Percentiles rank a stretch among this genome's conserved stretches.
Conservation (phyloP, 2,113 vertebrate species). For the Paraplagusia blochii region DNA sequence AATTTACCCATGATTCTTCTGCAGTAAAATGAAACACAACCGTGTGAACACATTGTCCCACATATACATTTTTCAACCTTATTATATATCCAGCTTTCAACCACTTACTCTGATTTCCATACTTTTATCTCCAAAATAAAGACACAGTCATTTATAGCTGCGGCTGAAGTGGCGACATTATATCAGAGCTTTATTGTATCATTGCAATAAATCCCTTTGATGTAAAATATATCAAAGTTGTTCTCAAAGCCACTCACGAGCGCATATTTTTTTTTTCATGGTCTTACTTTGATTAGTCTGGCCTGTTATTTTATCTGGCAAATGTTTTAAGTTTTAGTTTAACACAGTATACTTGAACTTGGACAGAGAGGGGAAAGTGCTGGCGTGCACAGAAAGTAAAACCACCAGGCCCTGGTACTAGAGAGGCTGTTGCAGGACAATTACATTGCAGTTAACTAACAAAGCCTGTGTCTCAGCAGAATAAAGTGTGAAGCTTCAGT, state of each 20-base stretch:
- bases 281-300: constrained; percentile 40
- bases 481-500: constrained; percentile 17
- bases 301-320: constrained; percentile 43
- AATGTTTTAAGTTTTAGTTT: constrained; percentile 30
- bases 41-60: too few relatives aligned
- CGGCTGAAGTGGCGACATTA: constrained; percentile 20
- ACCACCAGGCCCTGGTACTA: constrained; percentile 12
- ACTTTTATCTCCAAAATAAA: constrained; percentile 8
- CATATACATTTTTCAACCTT: not conserved
- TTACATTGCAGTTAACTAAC: constrained; percentile 40
- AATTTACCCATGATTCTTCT: too few relatives aligned
- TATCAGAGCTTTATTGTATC: constrained; percentile 34
- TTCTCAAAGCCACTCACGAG: constrained; percentile 38
- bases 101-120: not conserved
- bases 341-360: constrained; percentile 10
- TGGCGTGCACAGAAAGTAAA: constrained; percentile 23
- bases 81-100: constrained; percentile 6
- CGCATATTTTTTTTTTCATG: constrained; percentile 27
- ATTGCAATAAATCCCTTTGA: constrained; percentile 32
- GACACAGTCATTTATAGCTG: constrained; percentile 17
- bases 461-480: constrained; percentile 31
- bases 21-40: too few relatives aligned
- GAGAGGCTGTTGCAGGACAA: constrained; percentile 26
- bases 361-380: constrained; percentile 11
- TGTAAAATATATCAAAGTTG: constrained; percentile 51